Evolutionary conservation across 2,113 vertebrate genomes (phyloP).

Genomic region (Stomatorhinus ivindoensis): DNA sequence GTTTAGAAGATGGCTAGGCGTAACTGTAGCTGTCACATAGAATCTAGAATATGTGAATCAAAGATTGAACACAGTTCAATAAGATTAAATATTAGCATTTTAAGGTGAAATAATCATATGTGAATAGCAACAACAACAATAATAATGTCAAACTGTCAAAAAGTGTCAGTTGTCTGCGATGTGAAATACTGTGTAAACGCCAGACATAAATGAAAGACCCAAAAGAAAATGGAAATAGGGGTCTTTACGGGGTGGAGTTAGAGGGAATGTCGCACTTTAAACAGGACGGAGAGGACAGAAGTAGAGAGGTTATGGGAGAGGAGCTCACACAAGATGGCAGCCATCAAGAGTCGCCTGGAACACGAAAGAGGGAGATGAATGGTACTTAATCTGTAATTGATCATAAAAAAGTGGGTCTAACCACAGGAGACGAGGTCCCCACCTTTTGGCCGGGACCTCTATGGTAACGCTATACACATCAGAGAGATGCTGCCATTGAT

Average conservation of each 20-base stretch:
- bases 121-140: not conserved
- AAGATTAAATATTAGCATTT: not conserved
- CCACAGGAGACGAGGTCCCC: slow-evolving; percentile 54
- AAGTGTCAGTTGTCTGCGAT: not conserved
- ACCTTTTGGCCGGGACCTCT: slow-evolving; percentile 44
- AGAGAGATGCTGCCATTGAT: slow-evolving; percentile 60
- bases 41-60: not conserved
- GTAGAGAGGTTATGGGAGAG: not conserved
- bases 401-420: slow-evolving; percentile 34
- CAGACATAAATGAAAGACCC: not conserved
- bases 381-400: slow-evolving; percentile 35
- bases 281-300: not conserved
- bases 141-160: not conserved
- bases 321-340: not conserved
- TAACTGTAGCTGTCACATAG: not conserved
- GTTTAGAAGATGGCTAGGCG: not conserved
- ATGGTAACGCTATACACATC: slow-evolving; percentile 63
- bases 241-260: not conserved
- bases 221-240: not conserved
- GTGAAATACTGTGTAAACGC: not conserved
- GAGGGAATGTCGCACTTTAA: not conserved
- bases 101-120: not conserved
- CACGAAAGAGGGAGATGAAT: not conserved
- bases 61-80: not conserved
- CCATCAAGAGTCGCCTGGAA: not conserved